These are phyloP conservation scores for Ispidina lecontei DNA, from an alignment of 2,797 vertebrate species.

Conservation along the genomic window DNA sequence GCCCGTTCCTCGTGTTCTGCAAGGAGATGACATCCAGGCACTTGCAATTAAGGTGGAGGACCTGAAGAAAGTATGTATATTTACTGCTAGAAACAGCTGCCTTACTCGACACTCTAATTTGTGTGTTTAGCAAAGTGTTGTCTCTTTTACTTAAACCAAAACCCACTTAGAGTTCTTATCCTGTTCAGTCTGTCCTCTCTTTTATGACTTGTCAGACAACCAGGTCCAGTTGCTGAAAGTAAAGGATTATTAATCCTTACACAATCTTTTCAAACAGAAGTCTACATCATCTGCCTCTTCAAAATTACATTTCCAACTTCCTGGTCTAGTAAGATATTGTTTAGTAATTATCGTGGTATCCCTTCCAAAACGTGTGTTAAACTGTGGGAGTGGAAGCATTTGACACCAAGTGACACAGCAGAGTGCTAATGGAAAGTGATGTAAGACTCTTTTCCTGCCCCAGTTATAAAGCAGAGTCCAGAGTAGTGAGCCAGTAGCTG, in stretches of 20 bases:
- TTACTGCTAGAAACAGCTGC: background rate
- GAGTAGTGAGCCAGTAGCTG: background rate
- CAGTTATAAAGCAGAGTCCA: background rate
- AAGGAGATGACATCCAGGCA: constrained; percentile 76
- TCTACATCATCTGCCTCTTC: background rate
- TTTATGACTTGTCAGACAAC: background rate
- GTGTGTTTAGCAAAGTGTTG: background rate
- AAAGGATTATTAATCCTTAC: background rate
- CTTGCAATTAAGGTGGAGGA: constrained; percentile 76
- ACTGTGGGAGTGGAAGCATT: background rate
- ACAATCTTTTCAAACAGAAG: background rate
- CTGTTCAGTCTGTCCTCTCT: background rate
- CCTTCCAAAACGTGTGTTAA: background rate
- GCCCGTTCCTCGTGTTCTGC: constrained; percentile 48
- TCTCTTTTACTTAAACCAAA: background rate
- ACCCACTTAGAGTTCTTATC: background rate
- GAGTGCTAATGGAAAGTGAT: background rate
- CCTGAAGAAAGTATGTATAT: constrained; percentile 77
- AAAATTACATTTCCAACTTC: background rate
- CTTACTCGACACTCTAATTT: background rate
- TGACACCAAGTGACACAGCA: background rate
- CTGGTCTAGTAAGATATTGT: background rate
- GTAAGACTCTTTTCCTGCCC: background rate
- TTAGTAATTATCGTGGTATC: background rate
- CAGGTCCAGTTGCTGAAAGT: background rate